Base-by-base conservation (phyloP, 1,140 invertebrate species). In the Lasaia peninsularis region DNA sequence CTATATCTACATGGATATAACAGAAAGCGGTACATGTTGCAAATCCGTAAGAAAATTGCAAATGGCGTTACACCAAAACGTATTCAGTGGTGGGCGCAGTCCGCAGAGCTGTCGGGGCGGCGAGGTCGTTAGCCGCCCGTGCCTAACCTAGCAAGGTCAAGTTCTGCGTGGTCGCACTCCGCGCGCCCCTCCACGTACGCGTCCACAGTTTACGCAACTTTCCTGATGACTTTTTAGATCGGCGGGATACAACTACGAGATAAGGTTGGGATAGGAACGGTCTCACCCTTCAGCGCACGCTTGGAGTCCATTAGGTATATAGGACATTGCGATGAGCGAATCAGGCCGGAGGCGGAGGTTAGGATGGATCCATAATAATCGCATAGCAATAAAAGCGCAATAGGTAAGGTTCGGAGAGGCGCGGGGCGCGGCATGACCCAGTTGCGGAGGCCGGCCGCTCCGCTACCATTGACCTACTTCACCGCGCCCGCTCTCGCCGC, bases 381-480 rank as follows among this genome's bases (percentile, higher is more conserved):
- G 53, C 58, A 60, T 53, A 57, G 60, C 60, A 66, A 68, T 69
- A 64, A 69, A 62, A 69, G 56, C 60, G 65, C 71, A 69, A 65
- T 63, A 58, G 44, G 48, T 44, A 58, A 48, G 59, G 63, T 61
- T 54, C 60, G 62, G 59, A 12, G 58, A 37, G 58, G 49, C 21
- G 58, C 44, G 55, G 59, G 61, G 58, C 35, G 61, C 34, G 51
- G 57, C 51, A 64, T 62, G 76, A 73, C 73, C 73, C 63, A 76
- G 55, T 73, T 79, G 73, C 65, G 53, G 54, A 62, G 65, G 64
- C 59, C 60, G 64, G 55, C 67, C 71, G 65, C 71, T 74, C 62
- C 63, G 77, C 77, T 77, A 77, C 78, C 80, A 80, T 80, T 84
- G 80, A 84, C 80, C 80, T 64, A 84, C 67, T 69, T 79, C 57